A percentile compares a stretch with the other conserved stretches of the same genome.
Conservation (phyloP, 2,797 vertebrate genomes). For the Falco cherrug region DNA sequence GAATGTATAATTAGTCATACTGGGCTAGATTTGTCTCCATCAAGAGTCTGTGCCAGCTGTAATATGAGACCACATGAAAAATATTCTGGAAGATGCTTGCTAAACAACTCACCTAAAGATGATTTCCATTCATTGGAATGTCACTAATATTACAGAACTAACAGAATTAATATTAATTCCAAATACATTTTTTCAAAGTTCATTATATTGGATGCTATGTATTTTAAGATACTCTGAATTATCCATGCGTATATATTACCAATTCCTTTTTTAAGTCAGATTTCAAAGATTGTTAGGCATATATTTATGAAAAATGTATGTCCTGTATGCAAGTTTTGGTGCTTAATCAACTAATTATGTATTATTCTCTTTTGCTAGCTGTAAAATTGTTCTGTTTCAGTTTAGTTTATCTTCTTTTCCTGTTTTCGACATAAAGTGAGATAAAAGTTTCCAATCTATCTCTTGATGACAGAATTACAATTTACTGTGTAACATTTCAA, state of each 20-base stretch:
- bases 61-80: neutral
- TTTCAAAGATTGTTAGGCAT: neutral
- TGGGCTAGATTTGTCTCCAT: neutral
- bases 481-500: neutral
- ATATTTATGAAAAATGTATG: neutral
- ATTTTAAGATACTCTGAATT: neutral
- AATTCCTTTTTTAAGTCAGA: neutral
- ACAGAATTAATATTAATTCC: neutral
- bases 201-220: accelerated
- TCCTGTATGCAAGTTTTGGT: neutral
- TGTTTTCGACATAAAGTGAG: neutral
- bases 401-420: neutral
- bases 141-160: neutral
- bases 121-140: neutral
- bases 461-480: neutral
- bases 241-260: neutral
- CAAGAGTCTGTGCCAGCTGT: neutral
- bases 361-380: neutral
- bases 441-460: neutral
- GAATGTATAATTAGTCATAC: neutral
- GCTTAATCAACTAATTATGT: neutral
- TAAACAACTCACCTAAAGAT: neutral
- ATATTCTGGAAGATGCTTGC: neutral
- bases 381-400: neutral
- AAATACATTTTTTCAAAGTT: neutral